Evolutionary conservation across 2,888 invertebrate genomes (phyloP), one percentile per base, ranked within the genome.

Genomic region (Heteromurus nitidus): DNA sequence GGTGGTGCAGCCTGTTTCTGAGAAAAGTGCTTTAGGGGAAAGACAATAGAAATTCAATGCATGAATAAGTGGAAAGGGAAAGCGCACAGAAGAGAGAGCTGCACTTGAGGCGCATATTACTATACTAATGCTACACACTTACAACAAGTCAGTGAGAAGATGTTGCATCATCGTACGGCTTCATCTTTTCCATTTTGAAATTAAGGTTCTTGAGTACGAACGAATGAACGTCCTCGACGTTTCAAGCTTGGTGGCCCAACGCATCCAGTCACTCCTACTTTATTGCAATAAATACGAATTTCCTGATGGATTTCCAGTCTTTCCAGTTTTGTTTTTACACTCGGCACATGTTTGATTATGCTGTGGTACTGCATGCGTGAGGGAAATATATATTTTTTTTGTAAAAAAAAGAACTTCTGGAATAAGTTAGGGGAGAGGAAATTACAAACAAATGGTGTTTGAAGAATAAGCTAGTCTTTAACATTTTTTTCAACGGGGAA

Each of bases 291-390:
- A 76, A 75, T 65, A 65, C n/a, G n/a, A 70, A 64, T 22, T 65
- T 64, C 65, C 50, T 69, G 69, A 68, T 69, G 77, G 77, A 77
- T 77, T 77, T 77, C n/a, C n/a, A n/a, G n/a, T n/a, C n/a, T n/a
- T n/a, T n/a, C n/a, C n/a, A n/a, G n/a, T n/a, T n/a, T n/a, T n/a
- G n/a, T n/a, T n/a, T n/a, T n/a, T n/a, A n/a, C n/a, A n/a, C n/a
- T n/a, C n/a, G n/a, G n/a, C n/a, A n/a, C n/a, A n/a, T n/a, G n/a
- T n/a, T n/a, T n/a, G n/a, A n/a, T n/a, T n/a, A n/a, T n/a, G n/a
- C n/a, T n/a, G n/a, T n/a, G n/a, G n/a, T n/a, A n/a, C n/a, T n/a
- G n/a, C n/a, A n/a, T n/a, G n/a, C n/a, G n/a, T n/a, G n/a, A n/a
- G n/a, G n/a, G n/a, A n/a, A n/a, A n/a, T n/a, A n/a, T n/a, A n/a